These are phyloP conservation scores for Cheirogaleus major DNA, from an alignment of 2,797 vertebrate species.

Conservation along the genomic window DNA sequence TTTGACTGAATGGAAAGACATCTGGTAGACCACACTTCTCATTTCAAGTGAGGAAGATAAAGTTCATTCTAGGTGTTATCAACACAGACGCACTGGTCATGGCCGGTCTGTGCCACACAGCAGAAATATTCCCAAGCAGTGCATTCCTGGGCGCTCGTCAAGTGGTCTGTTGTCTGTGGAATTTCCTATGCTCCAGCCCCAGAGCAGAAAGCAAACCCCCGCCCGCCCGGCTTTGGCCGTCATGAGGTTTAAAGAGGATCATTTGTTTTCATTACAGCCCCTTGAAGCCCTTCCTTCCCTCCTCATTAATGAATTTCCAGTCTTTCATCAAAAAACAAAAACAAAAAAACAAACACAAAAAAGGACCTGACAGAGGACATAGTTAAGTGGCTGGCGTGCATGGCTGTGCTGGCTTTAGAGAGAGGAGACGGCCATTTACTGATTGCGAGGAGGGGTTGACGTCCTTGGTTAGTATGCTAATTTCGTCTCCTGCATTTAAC, in stretches of 20 bases:
- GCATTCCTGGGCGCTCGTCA: conserved; percentile 71
- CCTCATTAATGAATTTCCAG: conserved; percentile 85
- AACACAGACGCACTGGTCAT: conserved; percentile 32
- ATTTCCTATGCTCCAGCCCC: conserved; percentile 79
- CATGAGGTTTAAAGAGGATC: conserved; percentile 78
- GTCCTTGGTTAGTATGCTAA: conserved; percentile 87
- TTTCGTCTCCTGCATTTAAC: conserved; percentile 74
- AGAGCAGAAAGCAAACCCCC: conserved; percentile 58
- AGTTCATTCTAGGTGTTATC: conserved; percentile 55
- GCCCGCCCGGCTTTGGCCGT: conserved; percentile 63
- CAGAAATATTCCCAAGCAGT: conserved; percentile 62
- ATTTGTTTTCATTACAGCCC: conserved; percentile 85
- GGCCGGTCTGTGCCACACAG: conserved; percentile 65
- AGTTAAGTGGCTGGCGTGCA: conserved; percentile 71
- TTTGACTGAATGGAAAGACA: conserved; percentile 51
- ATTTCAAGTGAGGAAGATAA: conserved; percentile 53
- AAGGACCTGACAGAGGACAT: conserved; percentile 78
- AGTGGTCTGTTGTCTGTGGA: conserved; percentile 80
- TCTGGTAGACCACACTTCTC: conserved; percentile 68
- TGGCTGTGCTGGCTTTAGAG: conserved; percentile 60
- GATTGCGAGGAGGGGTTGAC: conserved; percentile 81
- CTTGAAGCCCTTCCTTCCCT: conserved; percentile 83
- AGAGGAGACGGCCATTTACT: conserved; percentile 79
- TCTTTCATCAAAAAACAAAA: conserved; percentile 85
- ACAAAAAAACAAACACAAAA: conserved; percentile 74